phyloP scores from a whole-genome alignment of 2,888 invertebrate genomes.

The Tipula helvola region DNA sequence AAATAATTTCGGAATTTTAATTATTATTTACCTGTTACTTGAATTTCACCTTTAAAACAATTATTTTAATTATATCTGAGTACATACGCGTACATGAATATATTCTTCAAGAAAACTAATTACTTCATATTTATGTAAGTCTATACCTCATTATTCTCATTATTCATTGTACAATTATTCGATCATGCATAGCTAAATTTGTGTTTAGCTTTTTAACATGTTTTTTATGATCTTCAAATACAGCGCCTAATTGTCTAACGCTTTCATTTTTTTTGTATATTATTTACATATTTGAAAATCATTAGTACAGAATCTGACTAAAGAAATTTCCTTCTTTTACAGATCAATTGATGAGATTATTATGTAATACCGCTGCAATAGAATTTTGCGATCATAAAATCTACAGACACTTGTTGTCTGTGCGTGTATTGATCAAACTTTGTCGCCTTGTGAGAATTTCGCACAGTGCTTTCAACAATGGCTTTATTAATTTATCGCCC shows the following conservation, averaged over 20 bases:
- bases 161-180: not conserved
- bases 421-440: not conserved
- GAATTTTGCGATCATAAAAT: not conserved
- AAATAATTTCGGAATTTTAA: not conserved
- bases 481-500: not conserved
- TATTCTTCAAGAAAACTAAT: not conserved
- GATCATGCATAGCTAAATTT: not conserved
- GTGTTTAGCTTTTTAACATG: not conserved
- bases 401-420: not conserved
- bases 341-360: not conserved
- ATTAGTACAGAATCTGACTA: not conserved
- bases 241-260: not conserved
- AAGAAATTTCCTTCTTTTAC: not conserved
- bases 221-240: not conserved
- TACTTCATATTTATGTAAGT: not conserved
- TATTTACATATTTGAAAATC: not conserved
- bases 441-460: not conserved
- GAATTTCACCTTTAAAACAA: not conserved
- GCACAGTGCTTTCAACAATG: not conserved
- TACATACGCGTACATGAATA: not conserved
- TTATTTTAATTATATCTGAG: not conserved
- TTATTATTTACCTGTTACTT: not conserved
- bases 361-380: not conserved
- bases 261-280: not conserved
- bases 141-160: not conserved